Percentiles rank a stretch among this genome's conserved stretches.
Evolutionary conservation across 2,113 vertebrate genomes (phyloP).

Genomic region (Calonectris borealis): DNA sequence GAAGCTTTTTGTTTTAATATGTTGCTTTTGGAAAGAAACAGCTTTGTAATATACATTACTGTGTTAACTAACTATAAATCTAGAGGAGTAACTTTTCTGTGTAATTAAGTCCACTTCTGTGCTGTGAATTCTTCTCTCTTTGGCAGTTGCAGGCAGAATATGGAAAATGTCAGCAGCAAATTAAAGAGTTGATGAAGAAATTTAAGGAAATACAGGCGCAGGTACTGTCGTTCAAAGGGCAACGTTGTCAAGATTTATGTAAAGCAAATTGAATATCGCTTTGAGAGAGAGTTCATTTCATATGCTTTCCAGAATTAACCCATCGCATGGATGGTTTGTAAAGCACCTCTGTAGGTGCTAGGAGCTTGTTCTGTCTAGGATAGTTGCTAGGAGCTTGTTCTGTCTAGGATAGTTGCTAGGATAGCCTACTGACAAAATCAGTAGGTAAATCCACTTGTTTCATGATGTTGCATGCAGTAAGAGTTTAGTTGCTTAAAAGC

Average conservation of each 20-base stretch:
- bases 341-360: background rate
- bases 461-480: fast-evolving
- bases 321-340: background rate
- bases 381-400: background rate
- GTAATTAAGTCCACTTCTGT: background rate
- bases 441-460: background rate
- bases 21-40: background rate
- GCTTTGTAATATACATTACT: background rate
- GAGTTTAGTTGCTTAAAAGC: background rate
- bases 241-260: background rate
- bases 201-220: conserved; percentile 87
- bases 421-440: background rate
- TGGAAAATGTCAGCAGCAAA: conserved; percentile 86
- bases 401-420: background rate
- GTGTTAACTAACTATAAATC: background rate
- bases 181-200: conserved; percentile 83
- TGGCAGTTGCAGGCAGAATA: conserved; percentile 87
- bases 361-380: background rate
- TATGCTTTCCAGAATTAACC: background rate
- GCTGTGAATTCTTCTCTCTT: conserved; percentile 38
- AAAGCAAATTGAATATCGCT: background rate
- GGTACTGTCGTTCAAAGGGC: conserved; percentile 72
- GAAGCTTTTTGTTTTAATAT: background rate
- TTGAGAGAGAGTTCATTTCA: background rate
- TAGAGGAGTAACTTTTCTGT: background rate